phyloP scores from a whole-genome alignment of 1,140 invertebrate species.

The Holcopasites calliopsidis region DNA sequence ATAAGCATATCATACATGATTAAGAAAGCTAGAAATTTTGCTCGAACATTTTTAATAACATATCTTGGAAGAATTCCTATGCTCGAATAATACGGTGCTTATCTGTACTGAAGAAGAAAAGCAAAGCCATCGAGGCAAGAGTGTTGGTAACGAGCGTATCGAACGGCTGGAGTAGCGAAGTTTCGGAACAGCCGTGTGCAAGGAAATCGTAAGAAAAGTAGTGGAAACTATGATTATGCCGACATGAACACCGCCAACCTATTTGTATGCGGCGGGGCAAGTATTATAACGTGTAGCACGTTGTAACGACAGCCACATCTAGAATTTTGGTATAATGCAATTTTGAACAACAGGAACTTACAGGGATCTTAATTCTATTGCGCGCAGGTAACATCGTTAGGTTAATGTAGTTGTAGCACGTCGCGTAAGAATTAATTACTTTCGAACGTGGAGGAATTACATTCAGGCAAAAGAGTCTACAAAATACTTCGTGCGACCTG shows the following conservation, averaged over 20 bases:
- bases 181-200: slow-evolving; percentile 2
- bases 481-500: too few relatives aligned
- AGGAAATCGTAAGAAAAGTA: slow-evolving; percentile 49
- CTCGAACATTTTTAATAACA: too few relatives aligned
- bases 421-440: background rate
- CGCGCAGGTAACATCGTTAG: too few relatives aligned
- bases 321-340: slow-evolving; percentile 37
- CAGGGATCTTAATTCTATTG: slow-evolving; percentile 24
- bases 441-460: background rate
- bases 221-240: slow-evolving; percentile 49
- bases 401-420: background rate
- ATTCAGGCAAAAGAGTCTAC: too few relatives aligned
- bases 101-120: slow-evolving; percentile 2
- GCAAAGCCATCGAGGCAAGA: background rate
- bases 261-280: slow-evolving; percentile 51
- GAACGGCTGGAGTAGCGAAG: background rate
- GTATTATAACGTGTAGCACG: slow-evolving; percentile 35
- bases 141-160: slow-evolving; percentile 10
- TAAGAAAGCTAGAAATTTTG: too few relatives aligned
- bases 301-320: slow-evolving; percentile 34
- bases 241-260: slow-evolving; percentile 38
- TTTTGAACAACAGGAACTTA: slow-evolving; percentile 9
- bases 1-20: too few relatives aligned
- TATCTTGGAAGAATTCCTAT: too few relatives aligned
- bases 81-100: too few relatives aligned